These are phyloP conservation scores for Polymixis lichenea DNA, from an alignment of 2,888 invertebrate species.

Conservation along the genomic window DNA sequence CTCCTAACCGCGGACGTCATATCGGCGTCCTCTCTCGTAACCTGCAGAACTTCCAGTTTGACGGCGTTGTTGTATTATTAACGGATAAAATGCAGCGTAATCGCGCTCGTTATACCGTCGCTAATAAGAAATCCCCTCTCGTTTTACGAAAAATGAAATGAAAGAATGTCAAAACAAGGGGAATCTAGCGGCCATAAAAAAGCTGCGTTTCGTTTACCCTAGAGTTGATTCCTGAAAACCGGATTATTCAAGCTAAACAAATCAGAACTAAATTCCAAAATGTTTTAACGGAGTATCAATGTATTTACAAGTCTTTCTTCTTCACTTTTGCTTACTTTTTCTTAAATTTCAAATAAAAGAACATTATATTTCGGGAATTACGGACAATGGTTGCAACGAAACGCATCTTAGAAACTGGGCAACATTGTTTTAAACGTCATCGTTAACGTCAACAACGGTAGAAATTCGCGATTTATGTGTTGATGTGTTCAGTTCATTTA, in stretches of 20 bases:
- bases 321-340: neutral
- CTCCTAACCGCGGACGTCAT: slow-evolving; percentile 88
- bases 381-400: neutral
- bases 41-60: slow-evolving; percentile 88
- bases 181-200: slow-evolving; percentile 85
- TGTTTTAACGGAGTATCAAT: accelerated
- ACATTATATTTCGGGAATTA: neutral
- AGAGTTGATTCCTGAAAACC: slow-evolving; percentile 14
- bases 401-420: slow-evolving; percentile 12
- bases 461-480: neutral
- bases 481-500: too few species aligned
- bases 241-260: neutral
- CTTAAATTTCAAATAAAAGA: neutral
- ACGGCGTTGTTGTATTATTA: slow-evolving; percentile 74
- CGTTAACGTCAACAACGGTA: neutral
- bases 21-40: slow-evolving; percentile 84
- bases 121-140: slow-evolving; percentile 79
- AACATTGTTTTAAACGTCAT: slow-evolving; percentile 35
- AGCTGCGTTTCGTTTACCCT: slow-evolving; percentile 74
- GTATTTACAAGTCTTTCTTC: accelerated
- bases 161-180: slow-evolving; percentile 88
- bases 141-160: slow-evolving; percentile 78
- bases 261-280: neutral
- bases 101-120: slow-evolving; percentile 73
- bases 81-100: slow-evolving; percentile 73